Base-by-base conservation (phyloP, 1,140 invertebrate genomes). In the Trichonephila clavata region DNA sequence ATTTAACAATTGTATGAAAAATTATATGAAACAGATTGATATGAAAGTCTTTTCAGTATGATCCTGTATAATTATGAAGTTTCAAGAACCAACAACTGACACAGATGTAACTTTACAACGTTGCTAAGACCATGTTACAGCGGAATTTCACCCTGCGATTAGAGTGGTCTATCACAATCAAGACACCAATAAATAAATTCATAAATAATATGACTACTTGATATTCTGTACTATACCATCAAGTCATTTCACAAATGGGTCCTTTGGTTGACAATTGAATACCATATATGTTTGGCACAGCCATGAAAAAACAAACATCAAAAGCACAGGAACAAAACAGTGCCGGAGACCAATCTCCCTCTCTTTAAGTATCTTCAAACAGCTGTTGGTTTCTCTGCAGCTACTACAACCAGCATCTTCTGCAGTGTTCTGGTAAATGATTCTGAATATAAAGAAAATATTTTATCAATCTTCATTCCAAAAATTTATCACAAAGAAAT, bases 351-450 rank as follows among this genome's bases (percentile, higher is more conserved):
- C n/a, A 10, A n/a, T 27, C 24, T 88, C 68, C n/a, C 4, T 2
- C 18, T 24, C 32, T 63, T 84, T 89, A 86, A 86, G 68, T 86
- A 77, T 77, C 81, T 94, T 94, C 91, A 94, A 21, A 94, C 86
- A 18, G n/a, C 81, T 18, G 68, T 63, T 18, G 91, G 86, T 63
- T 95, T 95, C 80, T 95, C 95, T 57, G 95, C 93, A 63, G 94
- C 94, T 14, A 96, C 94, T 57, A 96, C 96, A 84, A 96, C 95
- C 83, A 96, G 88, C 16, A 96, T 14, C 90, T 96, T 96, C 84
- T 96, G 96, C 16, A 96, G 92, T 39, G 95, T 83, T 77, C 87
- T 81, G 16, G 96, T 96, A 39, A 95, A 68, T 60, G 71, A 80
- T 92, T 95, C 96, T 96, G 94, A 32, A 94, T 94, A 81, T 68